Percentiles rank a stretch among this genome's conserved stretches.
Evolutionary conservation across 2,888 invertebrate genomes (phyloP).

Genomic region (Bombylius major): DNA sequence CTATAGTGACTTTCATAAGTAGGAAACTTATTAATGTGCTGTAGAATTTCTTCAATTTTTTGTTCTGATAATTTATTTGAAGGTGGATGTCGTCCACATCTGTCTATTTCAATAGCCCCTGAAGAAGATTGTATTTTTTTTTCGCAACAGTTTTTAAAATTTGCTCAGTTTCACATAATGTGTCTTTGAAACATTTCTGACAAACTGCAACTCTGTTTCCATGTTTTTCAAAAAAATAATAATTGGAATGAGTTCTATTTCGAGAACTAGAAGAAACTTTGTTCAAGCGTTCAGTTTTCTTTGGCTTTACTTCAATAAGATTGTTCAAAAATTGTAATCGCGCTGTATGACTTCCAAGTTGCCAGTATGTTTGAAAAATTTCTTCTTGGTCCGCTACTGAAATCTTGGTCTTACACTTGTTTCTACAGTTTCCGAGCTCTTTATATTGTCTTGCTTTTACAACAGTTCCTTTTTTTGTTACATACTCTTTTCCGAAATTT

Average conservation of each 20-base stretch:
- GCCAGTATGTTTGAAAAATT: neutral
- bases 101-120: too few species aligned
- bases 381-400: neutral
- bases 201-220: neutral
- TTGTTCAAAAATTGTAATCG: neutral
- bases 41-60: neutral
- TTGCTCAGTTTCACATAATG: neutral
- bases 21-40: constrained; percentile 2
- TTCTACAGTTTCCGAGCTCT: neutral
- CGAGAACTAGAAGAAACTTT: neutral
- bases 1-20: neutral
- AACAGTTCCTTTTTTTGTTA: neutral
- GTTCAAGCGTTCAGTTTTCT: neutral
- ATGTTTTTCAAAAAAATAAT: neutral
- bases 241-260: neutral
- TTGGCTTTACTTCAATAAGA: neutral
- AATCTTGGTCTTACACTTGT: neutral
- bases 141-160: neutral
- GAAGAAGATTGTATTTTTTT: neutral
- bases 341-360: neutral
- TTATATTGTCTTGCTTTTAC: neutral
- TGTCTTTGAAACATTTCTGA: constrained; percentile 1
- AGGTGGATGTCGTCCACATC: too few species aligned
- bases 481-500: neutral
- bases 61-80: neutral